Conservation (phyloP, 2,888 invertebrate species). For the Chorisops tibialis region DNA sequence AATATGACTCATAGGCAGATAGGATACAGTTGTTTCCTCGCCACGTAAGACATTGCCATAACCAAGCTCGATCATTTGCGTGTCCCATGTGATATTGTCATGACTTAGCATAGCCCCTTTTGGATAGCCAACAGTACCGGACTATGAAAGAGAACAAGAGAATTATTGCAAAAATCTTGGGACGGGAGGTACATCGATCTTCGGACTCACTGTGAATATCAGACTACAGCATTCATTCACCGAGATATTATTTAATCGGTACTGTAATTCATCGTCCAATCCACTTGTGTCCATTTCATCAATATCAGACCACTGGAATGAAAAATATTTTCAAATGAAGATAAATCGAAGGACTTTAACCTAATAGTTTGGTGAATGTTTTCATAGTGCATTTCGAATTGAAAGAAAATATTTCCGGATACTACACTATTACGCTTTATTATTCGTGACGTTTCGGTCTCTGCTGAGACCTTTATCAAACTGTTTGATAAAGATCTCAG, state of each 20-base stretch:
- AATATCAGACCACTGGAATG: conserved; percentile 73
- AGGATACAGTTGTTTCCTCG: conserved; percentile 68
- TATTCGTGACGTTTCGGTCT: no score
- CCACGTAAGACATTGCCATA: conserved; percentile 56
- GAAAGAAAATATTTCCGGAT: no score
- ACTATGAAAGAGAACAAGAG: conserved; percentile 55
- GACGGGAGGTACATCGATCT: conserved; percentile 29
- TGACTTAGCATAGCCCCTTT: conserved; percentile 93
- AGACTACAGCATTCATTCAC: conserved; percentile 82
- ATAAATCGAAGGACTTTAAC: no score
- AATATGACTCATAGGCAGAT: conserved; percentile 84
- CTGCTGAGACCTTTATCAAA: no score
- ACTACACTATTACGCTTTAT: no score
- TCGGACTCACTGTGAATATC: conserved; percentile 70
- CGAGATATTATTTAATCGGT: conserved; percentile 64
- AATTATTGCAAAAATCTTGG: neutral
- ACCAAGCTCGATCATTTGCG: conserved; percentile 57
- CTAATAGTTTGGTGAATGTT: no score
- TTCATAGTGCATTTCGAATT: no score
- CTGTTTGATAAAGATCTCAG: no score
- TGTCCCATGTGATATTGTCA: conserved; percentile 77
- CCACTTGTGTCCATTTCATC: conserved; percentile 69
- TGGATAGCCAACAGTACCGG: conserved; percentile 83
- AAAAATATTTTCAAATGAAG: neutral
- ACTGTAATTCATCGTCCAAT: conserved; percentile 65